Base-by-base conservation (phyloP, 2,113 vertebrate genomes). In the Neodontobutis hainanensis region DNA sequence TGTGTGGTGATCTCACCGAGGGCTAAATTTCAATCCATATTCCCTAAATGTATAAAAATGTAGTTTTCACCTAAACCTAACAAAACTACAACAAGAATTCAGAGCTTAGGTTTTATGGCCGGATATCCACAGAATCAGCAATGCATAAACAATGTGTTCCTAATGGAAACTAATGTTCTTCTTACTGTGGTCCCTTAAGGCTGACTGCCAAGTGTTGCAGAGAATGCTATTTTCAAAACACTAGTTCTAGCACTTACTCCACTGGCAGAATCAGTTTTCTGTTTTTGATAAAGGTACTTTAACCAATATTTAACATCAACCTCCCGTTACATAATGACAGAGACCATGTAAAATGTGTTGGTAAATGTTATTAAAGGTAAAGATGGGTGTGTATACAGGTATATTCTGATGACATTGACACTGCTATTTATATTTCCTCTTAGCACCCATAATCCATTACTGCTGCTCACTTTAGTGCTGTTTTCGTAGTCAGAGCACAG, bases 401-500 rank as follows among this genome's bases (percentile, higher is more conserved):
- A 8, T 12, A 47, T 50, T 60, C 11, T 9, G 11, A 38, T 4
- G 61, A 64, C 61, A 61, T 32, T 51, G 65, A 66, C 61, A 36
- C 43, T 5, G 70, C 61, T 48, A 73, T 63, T 68, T 73, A 75
- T 15, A 65, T 60, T 51, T 47, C 55, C 56, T 5, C 6, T 16
- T 40, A 55, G 40, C 1, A 1, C 44, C 60, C 44, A 57, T 49
- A 63, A 9, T 9, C 49, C 61, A 10, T n/a, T 47, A n/a, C 55
- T 9, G 14, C 51, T 4, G 47, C 46, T 51, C 60, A 45, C 15
- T 8, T 50, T 47, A 52, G 53, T 32, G 34, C 78, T 51, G 40
- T 43, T 79, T 70, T 73, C n/a, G 61, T 57, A 83, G 77, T 77
- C 71, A 3, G 44, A 27, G 64, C 73, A 69, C 77, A 78, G 48